A percentile compares a stretch with the other conserved stretches of the same genome.
Evolutionary conservation across 2,113 vertebrate species (phyloP).

Genomic region (Hippocampus barbouri): DNA sequence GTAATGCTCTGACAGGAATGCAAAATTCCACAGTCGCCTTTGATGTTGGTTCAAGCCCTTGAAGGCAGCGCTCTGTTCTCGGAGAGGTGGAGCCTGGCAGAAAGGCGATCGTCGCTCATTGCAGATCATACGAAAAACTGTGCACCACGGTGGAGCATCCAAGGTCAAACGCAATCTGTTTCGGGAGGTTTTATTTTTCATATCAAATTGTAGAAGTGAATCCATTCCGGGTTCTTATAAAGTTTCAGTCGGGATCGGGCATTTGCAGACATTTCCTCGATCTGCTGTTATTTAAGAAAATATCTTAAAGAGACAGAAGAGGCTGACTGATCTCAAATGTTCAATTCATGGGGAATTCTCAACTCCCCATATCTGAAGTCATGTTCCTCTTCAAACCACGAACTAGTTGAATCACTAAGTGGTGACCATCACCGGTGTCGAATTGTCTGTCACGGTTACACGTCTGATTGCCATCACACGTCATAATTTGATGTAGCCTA

Average conservation of each 20-base stretch:
- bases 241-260: background rate
- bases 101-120: slow-evolving; percentile 58
- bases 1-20: slow-evolving; percentile 64
- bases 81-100: slow-evolving; percentile 53
- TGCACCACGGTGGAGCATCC: background rate
- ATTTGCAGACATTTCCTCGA: background rate
- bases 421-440: background rate
- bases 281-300: background rate
- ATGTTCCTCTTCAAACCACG: background rate
- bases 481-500: too few relatives aligned
- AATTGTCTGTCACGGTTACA: too few relatives aligned
- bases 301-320: too few relatives aligned
- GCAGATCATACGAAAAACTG: slow-evolving; percentile 12
- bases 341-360: background rate
- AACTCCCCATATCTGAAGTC: background rate
- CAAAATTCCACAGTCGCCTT: slow-evolving; percentile 58
- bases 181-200: background rate
- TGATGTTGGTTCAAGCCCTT: slow-evolving; percentile 64
- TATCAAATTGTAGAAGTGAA: background rate
- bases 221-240: background rate
- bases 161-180: background rate
- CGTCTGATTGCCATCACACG: too few relatives aligned
- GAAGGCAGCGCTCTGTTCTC: slow-evolving; percentile 59
- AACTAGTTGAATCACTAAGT: background rate
- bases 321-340: too few relatives aligned